A percentile compares a stretch with the other conserved stretches of the same genome.
Conservation (phyloP, 2,888 invertebrate species). For the Nephrotoma flavescens region DNA sequence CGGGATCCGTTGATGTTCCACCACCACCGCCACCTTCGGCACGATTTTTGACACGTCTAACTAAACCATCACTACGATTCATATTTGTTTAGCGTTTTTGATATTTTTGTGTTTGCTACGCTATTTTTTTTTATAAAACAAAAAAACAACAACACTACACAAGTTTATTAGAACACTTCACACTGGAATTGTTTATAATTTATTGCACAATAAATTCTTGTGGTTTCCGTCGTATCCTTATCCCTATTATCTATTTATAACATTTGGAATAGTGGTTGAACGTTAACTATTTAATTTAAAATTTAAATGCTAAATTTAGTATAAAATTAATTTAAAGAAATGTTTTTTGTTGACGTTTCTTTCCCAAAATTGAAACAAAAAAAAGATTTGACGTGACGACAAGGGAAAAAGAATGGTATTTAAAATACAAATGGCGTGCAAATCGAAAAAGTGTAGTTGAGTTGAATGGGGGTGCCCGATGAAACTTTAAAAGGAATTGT, state of each 20-base stretch:
- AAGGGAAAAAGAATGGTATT: not conserved
- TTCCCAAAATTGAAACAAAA: not conserved
- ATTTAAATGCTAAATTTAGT: not conserved
- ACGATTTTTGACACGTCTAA: conserved; percentile 68
- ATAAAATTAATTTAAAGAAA: not conserved
- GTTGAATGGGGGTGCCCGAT: not conserved
- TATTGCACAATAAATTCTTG: not conserved
- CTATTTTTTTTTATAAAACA: not conserved
- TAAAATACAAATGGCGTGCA: not conserved
- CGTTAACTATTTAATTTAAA: not conserved
- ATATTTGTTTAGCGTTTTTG: conserved; percentile 31
- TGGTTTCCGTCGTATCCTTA: not conserved
- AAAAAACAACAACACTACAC: not conserved
- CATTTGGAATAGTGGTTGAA: not conserved
- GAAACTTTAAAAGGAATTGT: not conserved
- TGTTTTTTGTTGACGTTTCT: conserved; percentile 4
- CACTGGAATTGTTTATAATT: not conserved
- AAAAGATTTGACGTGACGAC: conserved; percentile 1
- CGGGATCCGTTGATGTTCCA: conserved; percentile 24
- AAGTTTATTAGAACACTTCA: not conserved
- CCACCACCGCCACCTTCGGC: conserved; percentile 39
- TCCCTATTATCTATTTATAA: not conserved
- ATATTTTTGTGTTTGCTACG: not conserved
- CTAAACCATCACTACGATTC: conserved; percentile 84
- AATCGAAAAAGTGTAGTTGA: not conserved